Percentiles rank a stretch among this genome's conserved stretches.
Conservation (phyloP, 2,113 vertebrate genomes). For the Ornithorhynchus anatinus region DNA sequence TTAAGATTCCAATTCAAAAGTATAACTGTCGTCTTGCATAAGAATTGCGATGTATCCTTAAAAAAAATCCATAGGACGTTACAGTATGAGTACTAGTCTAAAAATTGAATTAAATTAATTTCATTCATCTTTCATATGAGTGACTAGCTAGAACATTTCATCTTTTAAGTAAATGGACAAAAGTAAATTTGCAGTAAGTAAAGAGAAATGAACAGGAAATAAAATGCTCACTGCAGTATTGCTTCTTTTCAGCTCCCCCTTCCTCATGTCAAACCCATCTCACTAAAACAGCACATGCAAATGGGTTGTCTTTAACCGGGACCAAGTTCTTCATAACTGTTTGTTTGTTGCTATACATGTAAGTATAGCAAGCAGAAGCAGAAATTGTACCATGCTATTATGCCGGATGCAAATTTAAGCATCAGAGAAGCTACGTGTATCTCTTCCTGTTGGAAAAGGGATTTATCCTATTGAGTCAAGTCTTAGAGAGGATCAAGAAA, state of each 20-base stretch:
- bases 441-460: no score
- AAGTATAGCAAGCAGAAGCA: background rate
- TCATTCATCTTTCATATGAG: constrained; percentile 47
- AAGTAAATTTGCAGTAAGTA: constrained; percentile 5
- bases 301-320: no score
- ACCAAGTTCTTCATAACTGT: background rate
- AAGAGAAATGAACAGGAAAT: constrained; percentile 31
- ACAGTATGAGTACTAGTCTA: constrained; percentile 24
- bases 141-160: constrained; percentile 46
- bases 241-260: constrained; percentile 30
- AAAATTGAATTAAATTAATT: constrained; percentile 20
- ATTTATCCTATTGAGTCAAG: no score
- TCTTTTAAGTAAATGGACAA: constrained; percentile 22
- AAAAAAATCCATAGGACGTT: constrained; percentile 55
- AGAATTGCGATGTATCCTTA: constrained; percentile 58
- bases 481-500: no score
- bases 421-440: no score
- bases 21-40: constrained; percentile 32
- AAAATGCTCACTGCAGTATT: constrained; percentile 30
- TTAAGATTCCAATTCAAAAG: constrained; percentile 53
- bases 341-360: background rate
- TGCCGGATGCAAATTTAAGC: no score
- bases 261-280: background rate
- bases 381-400: no score
- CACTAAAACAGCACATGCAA: constrained; percentile 7